Evolutionary conservation across 2,888 invertebrate genomes (phyloP).

Genomic region (Hedya salicella): DNA sequence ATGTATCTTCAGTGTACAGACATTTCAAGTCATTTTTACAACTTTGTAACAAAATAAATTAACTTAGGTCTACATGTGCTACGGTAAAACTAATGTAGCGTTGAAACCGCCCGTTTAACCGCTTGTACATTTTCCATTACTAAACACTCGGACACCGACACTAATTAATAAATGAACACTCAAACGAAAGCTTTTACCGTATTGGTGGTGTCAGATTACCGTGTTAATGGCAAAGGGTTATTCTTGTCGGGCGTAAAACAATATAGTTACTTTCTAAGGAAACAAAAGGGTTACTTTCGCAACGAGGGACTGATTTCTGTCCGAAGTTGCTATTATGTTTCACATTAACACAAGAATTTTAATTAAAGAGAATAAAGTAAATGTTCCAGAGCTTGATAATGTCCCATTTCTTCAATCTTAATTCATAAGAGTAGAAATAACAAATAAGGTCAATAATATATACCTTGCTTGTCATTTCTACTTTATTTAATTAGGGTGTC

Average conservation of each 20-base stretch:
- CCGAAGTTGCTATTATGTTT: background rate
- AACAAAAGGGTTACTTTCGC: slow-evolving; percentile 47
- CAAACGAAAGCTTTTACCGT: slow-evolving; percentile 59
- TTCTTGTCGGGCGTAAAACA: slow-evolving; percentile 31
- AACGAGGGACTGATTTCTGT: slow-evolving; percentile 2
- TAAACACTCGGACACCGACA: slow-evolving; percentile 52
- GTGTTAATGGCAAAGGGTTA: slow-evolving; percentile 68
- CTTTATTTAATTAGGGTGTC: too few species aligned
- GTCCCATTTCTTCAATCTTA: too few species aligned
- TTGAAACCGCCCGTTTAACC: slow-evolving; percentile 46
- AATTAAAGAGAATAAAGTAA: too few species aligned
- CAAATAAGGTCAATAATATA: too few species aligned
- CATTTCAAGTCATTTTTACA: too few species aligned
- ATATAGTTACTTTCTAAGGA: slow-evolving; percentile 48
- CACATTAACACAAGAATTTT: too few species aligned
- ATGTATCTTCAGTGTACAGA: too few species aligned
- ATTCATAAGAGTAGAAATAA: too few species aligned
- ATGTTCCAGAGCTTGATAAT: too few species aligned
- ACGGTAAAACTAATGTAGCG: background rate
- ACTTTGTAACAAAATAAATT: too few species aligned
- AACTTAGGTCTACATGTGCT: too few species aligned
- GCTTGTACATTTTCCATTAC: slow-evolving; percentile 49
- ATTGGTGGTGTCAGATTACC: slow-evolving; percentile 66
- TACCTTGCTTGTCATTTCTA: too few species aligned
- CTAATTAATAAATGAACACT: slow-evolving; percentile 66